Conservation (phyloP, 2,888 invertebrate genomes). For the Gymnocheta viridis region DNA sequence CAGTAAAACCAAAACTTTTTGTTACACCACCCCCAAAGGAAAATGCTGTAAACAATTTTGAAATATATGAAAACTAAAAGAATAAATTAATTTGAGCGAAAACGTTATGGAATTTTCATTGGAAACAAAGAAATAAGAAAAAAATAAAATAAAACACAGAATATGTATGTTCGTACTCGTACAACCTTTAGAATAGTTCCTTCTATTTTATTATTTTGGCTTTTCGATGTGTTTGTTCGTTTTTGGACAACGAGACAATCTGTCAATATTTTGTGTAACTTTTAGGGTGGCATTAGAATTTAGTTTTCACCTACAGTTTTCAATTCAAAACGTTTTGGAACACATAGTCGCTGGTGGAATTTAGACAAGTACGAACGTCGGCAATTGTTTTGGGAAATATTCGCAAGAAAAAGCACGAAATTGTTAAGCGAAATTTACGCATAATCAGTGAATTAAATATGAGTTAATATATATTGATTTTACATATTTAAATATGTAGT, state of each 20-base stretch:
- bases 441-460: slow-evolving; percentile 4
- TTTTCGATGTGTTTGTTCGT: slow-evolving; percentile 13
- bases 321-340: slow-evolving; percentile 60
- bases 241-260: slow-evolving; percentile 60
- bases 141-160: background rate
- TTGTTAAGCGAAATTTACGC: background rate
- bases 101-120: slow-evolving; percentile 41
- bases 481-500: slow-evolving; percentile 1
- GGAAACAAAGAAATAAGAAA: slow-evolving; percentile 24
- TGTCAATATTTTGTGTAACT: slow-evolving; percentile 40
- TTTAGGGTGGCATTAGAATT: slow-evolving; percentile 52
- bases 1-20: background rate
- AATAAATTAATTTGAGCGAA: slow-evolving; percentile 32
- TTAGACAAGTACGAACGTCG: slow-evolving; percentile 49
- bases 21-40: background rate
- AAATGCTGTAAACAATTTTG: slow-evolving; percentile 14
- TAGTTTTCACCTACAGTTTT: slow-evolving; percentile 52
- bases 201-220: background rate
- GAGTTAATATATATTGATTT: background rate
- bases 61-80: slow-evolving; percentile 22
- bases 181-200: slow-evolving; percentile 20
- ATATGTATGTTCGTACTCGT: no score
- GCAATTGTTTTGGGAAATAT: slow-evolving; percentile 26
- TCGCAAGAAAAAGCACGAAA: slow-evolving; percentile 25
- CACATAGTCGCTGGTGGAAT: slow-evolving; percentile 32